Evolutionary conservation across 2,113 vertebrate genomes (phyloP).

Genomic region (Coregonus clupeaformis): DNA sequence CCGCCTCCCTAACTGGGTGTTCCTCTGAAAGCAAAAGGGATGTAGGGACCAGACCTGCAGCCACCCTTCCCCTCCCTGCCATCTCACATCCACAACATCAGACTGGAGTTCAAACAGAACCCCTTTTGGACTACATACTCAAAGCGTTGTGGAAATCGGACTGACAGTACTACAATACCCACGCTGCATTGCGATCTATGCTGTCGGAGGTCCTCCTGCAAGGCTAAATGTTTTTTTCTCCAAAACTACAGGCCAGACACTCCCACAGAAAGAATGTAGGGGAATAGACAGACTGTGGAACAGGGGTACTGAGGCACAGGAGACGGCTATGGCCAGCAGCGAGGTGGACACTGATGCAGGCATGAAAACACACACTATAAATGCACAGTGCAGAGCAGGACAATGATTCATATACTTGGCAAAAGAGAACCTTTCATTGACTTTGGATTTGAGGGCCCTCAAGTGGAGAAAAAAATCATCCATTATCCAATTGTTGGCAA

Average conservation of each 20-base stretch:
- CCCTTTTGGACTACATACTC: not conserved
- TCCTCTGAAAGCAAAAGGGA: constrained; percentile 28
- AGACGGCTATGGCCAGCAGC: not conserved
- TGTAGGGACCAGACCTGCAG: constrained; percentile 1
- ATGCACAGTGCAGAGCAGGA: not conserved
- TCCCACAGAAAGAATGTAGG: not conserved
- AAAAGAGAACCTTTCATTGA: constrained; percentile 25
- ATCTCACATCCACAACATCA: not conserved
- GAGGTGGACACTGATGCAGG: not conserved
- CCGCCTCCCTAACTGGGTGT: constrained; percentile 31
- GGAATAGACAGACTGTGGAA: not conserved
- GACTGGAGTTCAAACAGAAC: not conserved
- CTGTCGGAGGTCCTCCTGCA: not conserved
- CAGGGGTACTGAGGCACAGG: not conserved
- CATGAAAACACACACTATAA: not conserved
- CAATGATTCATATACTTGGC: constrained; percentile 34
- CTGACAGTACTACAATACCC: not conserved
- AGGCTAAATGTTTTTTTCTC: not conserved
- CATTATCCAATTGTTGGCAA: not conserved
- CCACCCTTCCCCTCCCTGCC: not conserved
- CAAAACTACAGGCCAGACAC: constrained; percentile 3
- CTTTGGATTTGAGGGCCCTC: constrained; percentile 18
- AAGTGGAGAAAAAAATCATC: constrained; percentile 3
- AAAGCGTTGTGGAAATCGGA: not conserved
- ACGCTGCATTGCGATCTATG: not conserved